A percentile compares a stretch with the other conserved stretches of the same genome.
These are phyloP conservation scores for Epizoanthus stellaris DNA, from an alignment of 92 coral and sea anemone genomes.

Conservation along the genomic window DNA sequence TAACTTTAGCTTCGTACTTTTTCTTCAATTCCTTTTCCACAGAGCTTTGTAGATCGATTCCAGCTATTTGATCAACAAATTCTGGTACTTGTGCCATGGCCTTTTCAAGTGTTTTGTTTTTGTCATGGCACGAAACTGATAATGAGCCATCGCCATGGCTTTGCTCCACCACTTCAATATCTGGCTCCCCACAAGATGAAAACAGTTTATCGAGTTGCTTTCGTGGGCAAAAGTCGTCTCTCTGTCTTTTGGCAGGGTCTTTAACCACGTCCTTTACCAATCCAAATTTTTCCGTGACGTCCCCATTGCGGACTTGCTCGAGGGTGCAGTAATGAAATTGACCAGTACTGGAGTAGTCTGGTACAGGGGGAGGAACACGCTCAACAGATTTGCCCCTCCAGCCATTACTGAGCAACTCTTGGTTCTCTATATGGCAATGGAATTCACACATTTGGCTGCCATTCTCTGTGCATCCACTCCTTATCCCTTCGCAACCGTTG, in stretches of 20 bases:
- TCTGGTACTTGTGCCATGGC: background rate
- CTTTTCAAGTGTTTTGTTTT: background rate
- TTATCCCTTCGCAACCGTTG: conserved; percentile 59
- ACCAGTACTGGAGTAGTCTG: conserved; percentile 25
- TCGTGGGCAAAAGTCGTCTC: conserved; percentile 52
- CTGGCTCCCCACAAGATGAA: conserved; percentile 46
- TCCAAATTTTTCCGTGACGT: conserved; percentile 35
- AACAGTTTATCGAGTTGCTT: conserved; percentile 57
- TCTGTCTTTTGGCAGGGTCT: conserved; percentile 19
- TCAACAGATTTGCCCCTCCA: conserved; percentile 25
- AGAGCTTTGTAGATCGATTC: conserved; percentile 14
- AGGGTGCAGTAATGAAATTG: conserved; percentile 49
- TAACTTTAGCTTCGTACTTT: conserved; percentile 13
- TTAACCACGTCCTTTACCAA: conserved; percentile 15
- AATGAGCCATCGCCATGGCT: conserved; percentile 8
- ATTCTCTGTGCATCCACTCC: conserved; percentile 37
- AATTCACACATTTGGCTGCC: conserved; percentile 34
- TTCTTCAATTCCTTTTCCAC: conserved; percentile 5
- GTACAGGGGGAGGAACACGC: conserved; percentile 33
- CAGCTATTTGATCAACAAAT: conserved; percentile 5
- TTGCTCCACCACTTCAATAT: conserved; percentile 10
- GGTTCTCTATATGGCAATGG: conserved; percentile 14
- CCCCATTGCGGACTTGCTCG: conserved; percentile 12
- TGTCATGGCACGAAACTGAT: background rate
- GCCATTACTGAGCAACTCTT: conserved; percentile 26